A percentile compares a stretch with the other conserved stretches of the same genome.
Conservation (phyloP, 2,888 invertebrate genomes). For the Drosophila mimica region DNA sequence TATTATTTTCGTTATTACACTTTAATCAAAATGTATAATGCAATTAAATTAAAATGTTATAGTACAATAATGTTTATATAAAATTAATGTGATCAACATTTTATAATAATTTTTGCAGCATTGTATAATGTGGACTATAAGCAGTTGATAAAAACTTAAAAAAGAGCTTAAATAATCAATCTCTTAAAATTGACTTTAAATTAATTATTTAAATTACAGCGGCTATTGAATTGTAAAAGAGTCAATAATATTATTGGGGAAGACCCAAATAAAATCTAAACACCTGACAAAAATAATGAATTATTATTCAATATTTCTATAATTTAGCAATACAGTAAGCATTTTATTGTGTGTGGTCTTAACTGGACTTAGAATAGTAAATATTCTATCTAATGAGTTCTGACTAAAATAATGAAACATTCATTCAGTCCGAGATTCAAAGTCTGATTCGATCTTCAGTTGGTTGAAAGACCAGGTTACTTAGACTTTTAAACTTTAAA, state of each 20-base stretch:
- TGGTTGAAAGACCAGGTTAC: neutral
- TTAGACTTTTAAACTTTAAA: neutral
- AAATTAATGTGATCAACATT: neutral
- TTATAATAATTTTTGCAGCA: neutral
- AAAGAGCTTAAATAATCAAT: too few relatives aligned
- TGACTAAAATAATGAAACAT: neutral
- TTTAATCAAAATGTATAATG: neutral
- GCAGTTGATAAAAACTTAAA: too few relatives aligned
- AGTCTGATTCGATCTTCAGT: neutral
- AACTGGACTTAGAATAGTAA: neutral
- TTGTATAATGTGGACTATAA: too few relatives aligned
- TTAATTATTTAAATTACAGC: neutral
- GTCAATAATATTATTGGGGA: neutral
- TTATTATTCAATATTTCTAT: neutral
- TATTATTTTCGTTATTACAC: neutral
- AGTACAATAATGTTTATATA: neutral
- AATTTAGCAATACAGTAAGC: neutral
- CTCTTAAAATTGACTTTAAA: too few relatives aligned
- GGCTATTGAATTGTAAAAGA: neutral
- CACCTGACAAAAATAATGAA: neutral
- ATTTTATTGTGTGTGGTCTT: neutral
- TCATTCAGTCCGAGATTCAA: neutral
- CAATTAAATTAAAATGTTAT: neutral
- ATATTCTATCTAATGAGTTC: too few relatives aligned
- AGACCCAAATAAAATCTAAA: neutral